These are phyloP conservation scores for Acanthis flammea DNA, from an alignment of 2,797 vertebrate genomes.

Conservation along the genomic window DNA sequence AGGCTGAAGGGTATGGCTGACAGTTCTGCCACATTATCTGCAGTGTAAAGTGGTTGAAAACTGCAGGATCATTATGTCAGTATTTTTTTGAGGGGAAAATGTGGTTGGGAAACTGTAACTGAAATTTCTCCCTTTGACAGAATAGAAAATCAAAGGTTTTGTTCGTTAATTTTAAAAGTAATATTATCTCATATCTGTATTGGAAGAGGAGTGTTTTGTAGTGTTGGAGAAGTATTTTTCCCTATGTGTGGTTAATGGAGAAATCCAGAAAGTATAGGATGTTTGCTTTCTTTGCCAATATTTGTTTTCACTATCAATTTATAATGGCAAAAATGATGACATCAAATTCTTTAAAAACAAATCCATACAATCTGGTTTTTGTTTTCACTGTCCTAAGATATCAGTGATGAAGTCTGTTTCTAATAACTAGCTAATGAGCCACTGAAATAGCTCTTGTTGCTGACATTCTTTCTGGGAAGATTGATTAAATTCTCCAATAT, in stretches of 20 bases:
- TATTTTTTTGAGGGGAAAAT: background rate
- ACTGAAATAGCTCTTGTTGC: background rate
- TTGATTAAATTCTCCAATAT: background rate
- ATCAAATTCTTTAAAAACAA: background rate
- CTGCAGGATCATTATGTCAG: background rate
- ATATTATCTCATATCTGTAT: background rate
- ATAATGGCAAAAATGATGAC: background rate
- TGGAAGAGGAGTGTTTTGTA: background rate
- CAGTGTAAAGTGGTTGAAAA: background rate
- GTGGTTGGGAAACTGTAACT: background rate
- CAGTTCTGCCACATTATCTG: background rate
- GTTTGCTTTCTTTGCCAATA: background rate
- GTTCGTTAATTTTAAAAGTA: background rate
- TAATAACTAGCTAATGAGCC: conserved; percentile 4
- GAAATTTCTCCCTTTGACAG: background rate
- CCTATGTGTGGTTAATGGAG: background rate
- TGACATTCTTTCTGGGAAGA: background rate
- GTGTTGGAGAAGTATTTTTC: background rate
- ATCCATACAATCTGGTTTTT: background rate
- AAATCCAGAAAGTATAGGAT: background rate
- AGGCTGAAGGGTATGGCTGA: background rate
- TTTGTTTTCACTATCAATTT: background rate
- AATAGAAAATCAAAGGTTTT: background rate
- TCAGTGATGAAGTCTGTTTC: conserved; percentile 1
- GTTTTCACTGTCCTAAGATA: background rate